phyloP scores from a whole-genome alignment of 2,888 invertebrate species.

The Patella depressa region DNA sequence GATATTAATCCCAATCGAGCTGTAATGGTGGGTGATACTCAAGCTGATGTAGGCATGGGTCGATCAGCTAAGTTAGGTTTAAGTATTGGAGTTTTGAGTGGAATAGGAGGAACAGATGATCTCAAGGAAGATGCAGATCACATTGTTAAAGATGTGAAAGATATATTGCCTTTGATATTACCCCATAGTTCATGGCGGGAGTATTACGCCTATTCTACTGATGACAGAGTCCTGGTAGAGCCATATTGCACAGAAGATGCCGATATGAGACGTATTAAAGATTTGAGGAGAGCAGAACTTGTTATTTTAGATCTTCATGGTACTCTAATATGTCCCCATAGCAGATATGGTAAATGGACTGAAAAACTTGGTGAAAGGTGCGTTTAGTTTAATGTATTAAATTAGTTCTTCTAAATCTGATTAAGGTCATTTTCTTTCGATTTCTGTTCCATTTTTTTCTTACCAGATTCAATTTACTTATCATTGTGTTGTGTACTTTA shows the following conservation, averaged over 20 bases:
- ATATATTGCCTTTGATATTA: conserved; percentile 63
- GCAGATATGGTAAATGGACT: conserved; percentile 71
- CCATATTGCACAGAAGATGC: conserved; percentile 40
- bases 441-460: neutral
- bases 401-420: too few species aligned
- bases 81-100: conserved; percentile 72
- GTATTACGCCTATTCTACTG: conserved; percentile 53
- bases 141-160: conserved; percentile 63
- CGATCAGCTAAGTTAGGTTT: conserved; percentile 70
- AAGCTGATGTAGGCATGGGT: conserved; percentile 72
- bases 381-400: conserved; percentile 10
- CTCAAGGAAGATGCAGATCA: conserved; percentile 59
- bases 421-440: neutral
- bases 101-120: conserved; percentile 60
- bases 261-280: neutral
- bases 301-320: conserved; percentile 74
- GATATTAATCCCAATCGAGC: conserved; percentile 60
- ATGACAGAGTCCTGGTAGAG: conserved; percentile 54
- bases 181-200: conserved; percentile 57
- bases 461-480: neutral
- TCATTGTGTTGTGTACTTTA: too few species aligned
- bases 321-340: conserved; percentile 72
- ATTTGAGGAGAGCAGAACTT: conserved; percentile 41
- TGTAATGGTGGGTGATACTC: conserved; percentile 73
- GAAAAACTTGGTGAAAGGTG: conserved; percentile 66